Percentiles rank a stretch among this genome's conserved stretches.
Evolutionary conservation across 1,140 invertebrate species (phyloP).

Genomic region (Ips typographus): DNA sequence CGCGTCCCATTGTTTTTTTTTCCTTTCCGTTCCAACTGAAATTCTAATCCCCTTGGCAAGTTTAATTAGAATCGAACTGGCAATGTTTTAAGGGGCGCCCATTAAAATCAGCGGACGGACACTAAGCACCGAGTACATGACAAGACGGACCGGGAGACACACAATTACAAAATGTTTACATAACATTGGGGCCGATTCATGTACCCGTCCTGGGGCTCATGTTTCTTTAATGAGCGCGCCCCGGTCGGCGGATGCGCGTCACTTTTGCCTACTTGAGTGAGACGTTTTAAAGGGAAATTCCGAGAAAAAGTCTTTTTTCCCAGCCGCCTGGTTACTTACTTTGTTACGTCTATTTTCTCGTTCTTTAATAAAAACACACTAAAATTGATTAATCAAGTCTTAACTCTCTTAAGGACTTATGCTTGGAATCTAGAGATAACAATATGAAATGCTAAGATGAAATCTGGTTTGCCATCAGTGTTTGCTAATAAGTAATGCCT

Average conservation of each 20-base stretch:
- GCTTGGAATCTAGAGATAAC: no score
- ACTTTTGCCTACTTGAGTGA: conserved; percentile 16
- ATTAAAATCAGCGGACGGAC: conserved; percentile 27
- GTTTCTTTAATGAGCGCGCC: conserved; percentile 27
- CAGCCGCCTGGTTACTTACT: no score
- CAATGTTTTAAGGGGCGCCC: conserved; percentile 23
- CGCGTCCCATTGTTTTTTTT: no score
- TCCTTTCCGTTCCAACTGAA: no score
- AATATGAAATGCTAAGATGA: no score
- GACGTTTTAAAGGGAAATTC: conserved; percentile 7
- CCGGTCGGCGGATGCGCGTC: conserved; percentile 6
- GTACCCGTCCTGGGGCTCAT: conserved; percentile 25
- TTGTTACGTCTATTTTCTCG: no score
- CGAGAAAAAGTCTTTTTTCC: background rate
- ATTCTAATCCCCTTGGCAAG: no score
- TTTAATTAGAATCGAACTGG: background rate
- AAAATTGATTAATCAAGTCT: no score
- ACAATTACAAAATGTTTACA: conserved; percentile 33
- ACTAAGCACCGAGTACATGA: conserved; percentile 28
- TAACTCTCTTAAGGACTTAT: no score
- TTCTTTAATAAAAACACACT: no score
- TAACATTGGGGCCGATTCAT: conserved; percentile 30
- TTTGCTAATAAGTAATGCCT: no score
- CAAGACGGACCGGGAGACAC: conserved; percentile 21
- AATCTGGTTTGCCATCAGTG: no score